A percentile compares a stretch with the other conserved stretches of the same genome.
Evolutionary conservation across 2,113 vertebrate genomes (phyloP).

Genomic region (Muscicapa adusta): DNA sequence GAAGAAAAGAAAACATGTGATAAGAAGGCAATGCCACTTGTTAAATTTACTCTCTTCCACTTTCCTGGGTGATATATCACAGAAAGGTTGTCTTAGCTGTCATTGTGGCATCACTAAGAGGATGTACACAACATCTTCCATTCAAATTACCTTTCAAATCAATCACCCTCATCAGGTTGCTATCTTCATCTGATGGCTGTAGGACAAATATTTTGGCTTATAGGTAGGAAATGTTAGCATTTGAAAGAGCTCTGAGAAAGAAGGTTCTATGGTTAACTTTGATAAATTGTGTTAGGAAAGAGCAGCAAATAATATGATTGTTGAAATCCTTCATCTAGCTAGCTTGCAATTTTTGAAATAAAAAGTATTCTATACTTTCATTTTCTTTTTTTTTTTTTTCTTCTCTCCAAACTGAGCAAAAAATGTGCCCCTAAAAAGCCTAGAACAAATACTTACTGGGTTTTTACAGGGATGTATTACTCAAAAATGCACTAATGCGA

Average conservation of each 20-base stretch:
- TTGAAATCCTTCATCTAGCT: constrained; percentile 8
- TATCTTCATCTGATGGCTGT: constrained; percentile 38
- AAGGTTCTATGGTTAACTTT: background rate
- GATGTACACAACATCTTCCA: constrained; percentile 55
- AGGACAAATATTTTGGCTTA: constrained; percentile 60
- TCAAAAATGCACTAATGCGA: background rate
- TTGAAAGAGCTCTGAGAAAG: constrained; percentile 17
- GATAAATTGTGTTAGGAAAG: constrained; percentile 19
- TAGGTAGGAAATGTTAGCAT: constrained; percentile 35
- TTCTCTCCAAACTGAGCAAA: background rate
- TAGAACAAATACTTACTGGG: background rate
- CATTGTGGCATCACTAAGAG: constrained; percentile 42
- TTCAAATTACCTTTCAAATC: constrained; percentile 63
- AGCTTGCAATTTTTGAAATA: background rate
- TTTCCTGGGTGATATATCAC: constrained; percentile 34
- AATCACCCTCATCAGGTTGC: constrained; percentile 48
- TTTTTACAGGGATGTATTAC: background rate
- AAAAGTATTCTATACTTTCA: background rate
- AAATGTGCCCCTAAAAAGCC: background rate
- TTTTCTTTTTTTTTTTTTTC: too few relatives aligned
- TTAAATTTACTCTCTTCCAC: constrained; percentile 52
- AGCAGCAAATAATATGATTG: background rate
- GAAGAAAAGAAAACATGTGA: constrained; percentile 24
- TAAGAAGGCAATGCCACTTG: constrained; percentile 44
- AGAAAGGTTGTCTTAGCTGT: constrained; percentile 50